Evolutionary conservation across 2,888 invertebrate genomes (phyloP).

Genomic region (Helleia helle): DNA sequence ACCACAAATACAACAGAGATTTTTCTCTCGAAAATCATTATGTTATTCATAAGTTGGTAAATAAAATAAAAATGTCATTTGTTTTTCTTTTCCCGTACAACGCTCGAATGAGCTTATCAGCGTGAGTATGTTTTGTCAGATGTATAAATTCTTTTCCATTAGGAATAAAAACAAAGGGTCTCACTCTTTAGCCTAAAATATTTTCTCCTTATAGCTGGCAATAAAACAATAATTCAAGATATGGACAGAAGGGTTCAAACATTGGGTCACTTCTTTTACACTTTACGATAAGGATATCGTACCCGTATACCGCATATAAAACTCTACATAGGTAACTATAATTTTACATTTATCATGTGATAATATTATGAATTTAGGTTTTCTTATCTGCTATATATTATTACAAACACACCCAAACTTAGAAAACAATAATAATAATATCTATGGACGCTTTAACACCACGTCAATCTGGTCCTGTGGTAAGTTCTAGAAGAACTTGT

Average conservation of each 20-base stretch:
- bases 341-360: neutral
- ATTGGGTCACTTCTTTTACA: neutral
- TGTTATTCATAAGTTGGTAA: neutral
- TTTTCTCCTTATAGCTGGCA: neutral
- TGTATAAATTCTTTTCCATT: conserved; percentile 5
- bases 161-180: conserved; percentile 5
- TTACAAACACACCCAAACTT: no score
- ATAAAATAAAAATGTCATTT: conserved; percentile 7
- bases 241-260: neutral
- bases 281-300: no score
- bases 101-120: neutral
- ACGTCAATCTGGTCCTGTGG: no score
- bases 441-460: no score
- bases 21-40: neutral
- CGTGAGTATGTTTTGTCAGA: conserved; percentile 1
- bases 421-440: no score
- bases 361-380: no score
- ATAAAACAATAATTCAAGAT: neutral
- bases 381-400: no score
- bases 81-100: neutral
- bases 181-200: neutral
- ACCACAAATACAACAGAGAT: no score
- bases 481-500: no score
- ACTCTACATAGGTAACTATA: neutral
- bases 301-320: neutral